Evolutionary conservation across 2,113 vertebrate genomes (phyloP).

Genomic region (Serinus canaria): DNA sequence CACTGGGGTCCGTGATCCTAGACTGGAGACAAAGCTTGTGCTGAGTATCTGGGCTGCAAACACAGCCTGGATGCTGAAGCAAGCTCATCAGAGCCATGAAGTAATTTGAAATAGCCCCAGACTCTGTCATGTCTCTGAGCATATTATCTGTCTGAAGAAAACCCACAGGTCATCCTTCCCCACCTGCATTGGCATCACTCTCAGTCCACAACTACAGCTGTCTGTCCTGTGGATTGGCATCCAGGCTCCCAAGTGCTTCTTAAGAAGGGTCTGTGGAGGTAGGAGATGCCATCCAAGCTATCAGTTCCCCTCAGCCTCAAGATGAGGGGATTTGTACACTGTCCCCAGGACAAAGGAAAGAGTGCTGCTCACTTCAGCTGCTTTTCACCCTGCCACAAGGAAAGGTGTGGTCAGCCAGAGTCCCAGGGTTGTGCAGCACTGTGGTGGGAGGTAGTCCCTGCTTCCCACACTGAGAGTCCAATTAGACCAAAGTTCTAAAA

Average conservation of each 20-base stretch:
- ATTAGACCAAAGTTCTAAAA: not conserved
- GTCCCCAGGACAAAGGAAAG: not conserved
- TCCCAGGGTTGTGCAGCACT: not conserved
- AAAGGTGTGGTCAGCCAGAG: not conserved
- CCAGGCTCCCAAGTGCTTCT: not conserved
- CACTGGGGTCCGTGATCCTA: not conserved
- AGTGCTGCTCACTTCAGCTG: not conserved
- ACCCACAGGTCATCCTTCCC: not conserved
- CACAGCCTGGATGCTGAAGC: not conserved
- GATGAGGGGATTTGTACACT: not conserved
- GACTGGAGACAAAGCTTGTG: not conserved
- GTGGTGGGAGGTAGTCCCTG: not conserved
- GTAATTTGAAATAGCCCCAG: not conserved
- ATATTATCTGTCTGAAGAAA: not conserved
- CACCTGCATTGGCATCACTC: rapidly evolving
- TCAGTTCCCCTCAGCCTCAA: not conserved
- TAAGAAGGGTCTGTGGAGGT: not conserved
- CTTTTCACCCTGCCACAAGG: not conserved
- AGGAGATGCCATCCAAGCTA: not conserved
- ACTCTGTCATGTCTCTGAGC: not conserved
- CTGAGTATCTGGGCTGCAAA: not conserved
- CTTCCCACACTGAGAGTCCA: not conserved
- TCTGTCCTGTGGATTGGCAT: not conserved
- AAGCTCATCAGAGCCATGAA: not conserved
- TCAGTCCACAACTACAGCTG: rapidly evolving